These are phyloP conservation scores for Lagorchestes hirsutus DNA, from an alignment of 2,797 vertebrate genomes.

Conservation along the genomic window DNA sequence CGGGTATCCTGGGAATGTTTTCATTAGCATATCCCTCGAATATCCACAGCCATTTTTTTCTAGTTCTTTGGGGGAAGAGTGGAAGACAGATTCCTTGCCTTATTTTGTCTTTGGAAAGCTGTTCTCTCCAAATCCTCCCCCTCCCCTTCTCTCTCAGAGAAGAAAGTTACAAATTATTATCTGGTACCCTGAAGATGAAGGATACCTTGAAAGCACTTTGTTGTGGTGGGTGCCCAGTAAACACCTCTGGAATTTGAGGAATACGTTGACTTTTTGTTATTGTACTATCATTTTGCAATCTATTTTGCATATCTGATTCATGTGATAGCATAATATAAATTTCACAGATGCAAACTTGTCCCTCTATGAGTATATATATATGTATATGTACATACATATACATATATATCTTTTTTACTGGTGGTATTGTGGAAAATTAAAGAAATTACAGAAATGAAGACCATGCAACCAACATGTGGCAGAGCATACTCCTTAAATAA, in stretches of 20 bases:
- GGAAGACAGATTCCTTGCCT: not conserved
- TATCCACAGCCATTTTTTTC: not conserved
- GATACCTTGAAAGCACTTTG: not conserved
- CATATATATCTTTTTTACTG: not conserved
- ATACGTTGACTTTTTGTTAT: not conserved
- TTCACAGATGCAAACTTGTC: not conserved
- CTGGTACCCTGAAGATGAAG: not conserved
- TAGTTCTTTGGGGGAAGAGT: not conserved
- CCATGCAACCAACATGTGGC: not conserved
- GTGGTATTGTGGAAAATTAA: not conserved
- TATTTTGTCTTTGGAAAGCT: not conserved
- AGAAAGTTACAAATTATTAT: not conserved
- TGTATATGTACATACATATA: too few species aligned
- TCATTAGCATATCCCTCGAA: not conserved
- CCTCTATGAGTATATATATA: not conserved
- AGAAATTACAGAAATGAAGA: not conserved
- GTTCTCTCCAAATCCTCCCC: not conserved
- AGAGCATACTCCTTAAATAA: not conserved
- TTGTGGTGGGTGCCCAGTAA: not conserved
- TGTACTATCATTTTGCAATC: not conserved
- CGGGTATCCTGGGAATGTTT: slow-evolving; percentile 4
- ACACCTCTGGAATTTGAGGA: not conserved
- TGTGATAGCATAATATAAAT: not conserved
- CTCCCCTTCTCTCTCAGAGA: not conserved
- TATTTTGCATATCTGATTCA: not conserved